phyloP scores from a whole-genome alignment of 2,888 invertebrate genomes.

The Lacanobia wlatinum region DNA sequence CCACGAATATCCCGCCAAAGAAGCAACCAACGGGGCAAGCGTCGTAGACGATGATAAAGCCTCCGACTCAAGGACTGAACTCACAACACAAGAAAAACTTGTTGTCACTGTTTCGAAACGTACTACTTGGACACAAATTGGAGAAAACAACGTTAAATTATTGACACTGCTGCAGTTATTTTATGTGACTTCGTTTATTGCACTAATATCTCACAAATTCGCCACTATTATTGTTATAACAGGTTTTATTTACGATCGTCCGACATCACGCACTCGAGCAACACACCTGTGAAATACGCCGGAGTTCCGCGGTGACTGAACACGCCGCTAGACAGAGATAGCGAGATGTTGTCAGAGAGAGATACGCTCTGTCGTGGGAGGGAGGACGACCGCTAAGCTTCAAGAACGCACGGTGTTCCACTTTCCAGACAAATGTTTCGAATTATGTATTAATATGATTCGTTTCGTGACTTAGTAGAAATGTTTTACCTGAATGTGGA shows the following conservation, averaged over 20 bases:
- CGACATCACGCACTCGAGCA: conserved; percentile 68
- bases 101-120: conserved; percentile 86
- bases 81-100: conserved; percentile 85
- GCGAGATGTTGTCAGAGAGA: conserved; percentile 82
- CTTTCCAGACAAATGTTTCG: conserved; percentile 71
- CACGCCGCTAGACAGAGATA: conserved; percentile 82
- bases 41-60: conserved; percentile 79
- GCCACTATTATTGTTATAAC: conserved; percentile 71
- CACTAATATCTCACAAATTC: conserved; percentile 54
- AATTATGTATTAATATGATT: conserved; percentile 51
- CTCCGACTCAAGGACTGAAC: conserved; percentile 87
- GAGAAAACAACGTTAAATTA: conserved; percentile 52
- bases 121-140: conserved; percentile 73
- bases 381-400: conserved; percentile 86
- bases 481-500: conserved; percentile 35
- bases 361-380: conserved; percentile 82
- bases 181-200: conserved; percentile 24
- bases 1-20: conserved; percentile 77
- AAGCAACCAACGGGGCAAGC: conserved; percentile 77
- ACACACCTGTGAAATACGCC: conserved; percentile 83
- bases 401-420: conserved; percentile 84
- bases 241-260: conserved; percentile 83
- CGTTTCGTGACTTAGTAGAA: conserved; percentile 49
- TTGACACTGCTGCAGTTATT: conserved; percentile 46
- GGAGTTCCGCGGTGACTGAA: conserved; percentile 86